phyloP scores from a whole-genome alignment of 2,797 vertebrate genomes.

The Anguilla pacifica region DNA sequence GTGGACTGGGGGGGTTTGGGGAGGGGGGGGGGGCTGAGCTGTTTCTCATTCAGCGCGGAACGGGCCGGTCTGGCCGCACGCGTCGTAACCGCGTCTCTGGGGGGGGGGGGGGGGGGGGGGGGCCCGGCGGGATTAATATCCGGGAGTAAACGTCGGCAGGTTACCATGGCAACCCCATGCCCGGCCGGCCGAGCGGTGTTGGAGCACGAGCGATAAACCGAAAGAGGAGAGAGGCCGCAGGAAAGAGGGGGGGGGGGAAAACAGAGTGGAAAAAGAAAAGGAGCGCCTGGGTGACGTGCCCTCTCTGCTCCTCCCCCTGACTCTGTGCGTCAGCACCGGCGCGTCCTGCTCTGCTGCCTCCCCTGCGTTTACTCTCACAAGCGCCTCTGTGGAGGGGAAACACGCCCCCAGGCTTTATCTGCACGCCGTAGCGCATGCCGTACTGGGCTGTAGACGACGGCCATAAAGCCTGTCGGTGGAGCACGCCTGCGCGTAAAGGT shows the following conservation, averaged over 20 bases:
- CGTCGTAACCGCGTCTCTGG: background rate
- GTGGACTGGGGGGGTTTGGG: background rate
- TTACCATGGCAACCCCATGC: slow-evolving; percentile 31
- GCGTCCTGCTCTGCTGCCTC: background rate
- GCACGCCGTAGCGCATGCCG: background rate
- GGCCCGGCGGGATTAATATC: slow-evolving; percentile 20
- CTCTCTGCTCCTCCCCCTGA: background rate
- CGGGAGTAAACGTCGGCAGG: slow-evolving; percentile 13
- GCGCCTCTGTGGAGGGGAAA: background rate
- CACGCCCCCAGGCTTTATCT: background rate
- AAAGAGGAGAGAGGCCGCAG: background rate
- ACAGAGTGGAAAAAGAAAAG: background rate
- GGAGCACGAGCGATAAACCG: background rate
- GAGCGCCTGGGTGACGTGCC: background rate
- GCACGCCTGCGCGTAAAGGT: background rate
- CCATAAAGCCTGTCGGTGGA: background rate
- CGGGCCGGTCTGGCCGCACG: background rate
- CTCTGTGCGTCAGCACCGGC: background rate
- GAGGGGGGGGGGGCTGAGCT: background rate
- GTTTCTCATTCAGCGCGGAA: background rate
- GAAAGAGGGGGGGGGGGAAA: no score
- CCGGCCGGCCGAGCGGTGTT: background rate
- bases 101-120: background rate
- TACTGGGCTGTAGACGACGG: background rate
- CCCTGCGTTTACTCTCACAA: background rate